Evolutionary conservation across 2,797 vertebrate species (phyloP).

Genomic region (Squalus acanthias): DNA sequence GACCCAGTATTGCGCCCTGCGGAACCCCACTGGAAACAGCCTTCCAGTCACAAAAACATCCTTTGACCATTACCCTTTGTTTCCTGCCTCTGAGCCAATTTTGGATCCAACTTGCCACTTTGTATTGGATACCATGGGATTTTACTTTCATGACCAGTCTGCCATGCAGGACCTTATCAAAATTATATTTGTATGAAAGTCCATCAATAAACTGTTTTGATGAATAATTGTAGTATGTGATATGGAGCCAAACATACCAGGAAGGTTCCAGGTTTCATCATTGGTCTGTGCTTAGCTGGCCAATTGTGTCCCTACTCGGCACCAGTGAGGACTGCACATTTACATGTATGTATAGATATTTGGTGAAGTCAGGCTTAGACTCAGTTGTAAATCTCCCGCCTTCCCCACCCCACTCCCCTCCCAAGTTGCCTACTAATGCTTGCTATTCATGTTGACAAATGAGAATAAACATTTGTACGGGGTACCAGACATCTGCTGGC

Average conservation of each 20-base stretch:
- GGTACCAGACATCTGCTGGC: background rate
- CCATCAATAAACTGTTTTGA: background rate
- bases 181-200: background rate
- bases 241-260: background rate
- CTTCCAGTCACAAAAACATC: too few relatives aligned
- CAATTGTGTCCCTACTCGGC: background rate
- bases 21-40: too few relatives aligned
- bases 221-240: background rate
- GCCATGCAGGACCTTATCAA: too few relatives aligned
- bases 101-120: too few relatives aligned
- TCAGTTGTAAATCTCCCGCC: background rate
- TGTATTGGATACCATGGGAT: too few relatives aligned
- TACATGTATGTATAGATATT: background rate
- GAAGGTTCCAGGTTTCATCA: background rate
- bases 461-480: background rate
- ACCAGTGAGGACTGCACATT: background rate
- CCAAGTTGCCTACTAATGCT: background rate
- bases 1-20: too few relatives aligned
- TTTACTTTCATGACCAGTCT: too few relatives aligned
- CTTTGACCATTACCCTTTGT: too few relatives aligned
- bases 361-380: background rate
- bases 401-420: background rate
- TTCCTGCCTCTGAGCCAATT: too few relatives aligned
- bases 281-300: background rate
- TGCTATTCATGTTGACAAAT: background rate